Evolutionary conservation across 2,888 invertebrate genomes (phyloP).

Genomic region (Nymphalis polychloros): DNA sequence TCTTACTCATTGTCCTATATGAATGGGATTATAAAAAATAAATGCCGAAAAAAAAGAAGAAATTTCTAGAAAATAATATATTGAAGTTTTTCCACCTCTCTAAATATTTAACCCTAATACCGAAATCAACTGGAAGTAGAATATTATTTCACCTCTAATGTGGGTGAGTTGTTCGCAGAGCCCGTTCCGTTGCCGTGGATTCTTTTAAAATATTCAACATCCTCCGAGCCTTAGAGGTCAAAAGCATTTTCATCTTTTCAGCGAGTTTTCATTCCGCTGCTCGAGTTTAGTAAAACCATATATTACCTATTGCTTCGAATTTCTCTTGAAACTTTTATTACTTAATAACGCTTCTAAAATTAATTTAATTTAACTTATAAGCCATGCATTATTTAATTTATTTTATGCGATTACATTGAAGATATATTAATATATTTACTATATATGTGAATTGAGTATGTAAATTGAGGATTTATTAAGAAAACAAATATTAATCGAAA

Average conservation of each 20-base stretch:
- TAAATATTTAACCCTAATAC: slow-evolving; percentile 22
- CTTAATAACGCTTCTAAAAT: slow-evolving; percentile 22
- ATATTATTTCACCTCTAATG: slow-evolving; percentile 30
- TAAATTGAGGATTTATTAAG: too few species aligned
- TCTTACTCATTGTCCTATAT: not conserved
- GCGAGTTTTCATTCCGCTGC: slow-evolving; percentile 43
- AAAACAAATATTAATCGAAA: too few species aligned
- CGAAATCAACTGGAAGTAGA: slow-evolving; percentile 34
- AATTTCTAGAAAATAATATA: not conserved
- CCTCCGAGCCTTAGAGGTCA: slow-evolving; percentile 44
- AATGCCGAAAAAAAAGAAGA: not conserved
- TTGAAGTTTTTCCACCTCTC: not conserved
- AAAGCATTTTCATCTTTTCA: slow-evolving; percentile 48
- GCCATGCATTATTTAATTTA: not conserved
- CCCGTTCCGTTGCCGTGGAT: slow-evolving; percentile 42
- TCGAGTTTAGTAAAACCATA: slow-evolving; percentile 37
- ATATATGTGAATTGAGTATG: too few species aligned
- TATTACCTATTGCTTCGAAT: slow-evolving; percentile 34
- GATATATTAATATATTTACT: too few species aligned
- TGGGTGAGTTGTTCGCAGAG: slow-evolving; percentile 38
- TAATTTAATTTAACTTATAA: slow-evolving; percentile 5
- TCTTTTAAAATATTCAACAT: slow-evolving; percentile 48
- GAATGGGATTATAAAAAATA: not conserved
- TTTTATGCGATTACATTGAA: not conserved
- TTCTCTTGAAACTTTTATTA: slow-evolving; percentile 31